Conservation (phyloP, 92 coral and sea anemone genomes). For the Parazoanthus darwini region DNA sequence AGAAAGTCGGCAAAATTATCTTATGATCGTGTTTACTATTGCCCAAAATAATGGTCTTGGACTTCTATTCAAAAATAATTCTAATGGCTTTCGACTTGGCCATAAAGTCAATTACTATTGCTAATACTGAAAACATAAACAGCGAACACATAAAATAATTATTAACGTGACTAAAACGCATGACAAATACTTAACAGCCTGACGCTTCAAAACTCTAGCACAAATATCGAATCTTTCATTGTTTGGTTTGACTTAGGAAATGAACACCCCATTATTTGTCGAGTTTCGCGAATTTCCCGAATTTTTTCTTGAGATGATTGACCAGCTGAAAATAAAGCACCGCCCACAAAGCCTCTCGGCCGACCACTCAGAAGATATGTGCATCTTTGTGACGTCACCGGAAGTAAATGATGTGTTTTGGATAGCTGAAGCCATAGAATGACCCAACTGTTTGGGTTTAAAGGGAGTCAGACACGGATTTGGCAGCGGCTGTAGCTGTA, state of each 20-base stretch:
- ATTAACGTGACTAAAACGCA: not conserved
- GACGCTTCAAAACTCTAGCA: not conserved
- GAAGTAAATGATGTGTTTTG: slow-evolving; percentile 47
- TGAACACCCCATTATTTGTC: not conserved
- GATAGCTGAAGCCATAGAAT: slow-evolving; percentile 23
- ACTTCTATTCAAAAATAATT: too few relatives aligned
- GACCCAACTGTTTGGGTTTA: slow-evolving; percentile 20
- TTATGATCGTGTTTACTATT: too few relatives aligned
- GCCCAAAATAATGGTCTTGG: too few relatives aligned
- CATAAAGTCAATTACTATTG: too few relatives aligned
- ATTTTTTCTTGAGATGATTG: slow-evolving; percentile 13
- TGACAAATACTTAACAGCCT: too few relatives aligned
- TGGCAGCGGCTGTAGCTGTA: slow-evolving; percentile 21
- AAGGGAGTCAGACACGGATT: slow-evolving; percentile 34
- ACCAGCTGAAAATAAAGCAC: slow-evolving; percentile 4
- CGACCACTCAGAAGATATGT: slow-evolving; percentile 26
- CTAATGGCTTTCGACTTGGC: too few relatives aligned
- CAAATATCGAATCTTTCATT: too few relatives aligned
- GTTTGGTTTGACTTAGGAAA: not conserved
- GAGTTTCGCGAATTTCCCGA: not conserved
- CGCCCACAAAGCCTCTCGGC: slow-evolving; percentile 6
- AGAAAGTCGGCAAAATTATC: too few relatives aligned
- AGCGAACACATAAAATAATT: not conserved
- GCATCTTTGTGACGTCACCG: slow-evolving; percentile 60
- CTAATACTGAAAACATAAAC: too few relatives aligned